A percentile compares a stretch with the other conserved stretches of the same genome.
Conservation (phyloP, 1,140 invertebrate species). For the Stegodyphus mimosarum region DNA sequence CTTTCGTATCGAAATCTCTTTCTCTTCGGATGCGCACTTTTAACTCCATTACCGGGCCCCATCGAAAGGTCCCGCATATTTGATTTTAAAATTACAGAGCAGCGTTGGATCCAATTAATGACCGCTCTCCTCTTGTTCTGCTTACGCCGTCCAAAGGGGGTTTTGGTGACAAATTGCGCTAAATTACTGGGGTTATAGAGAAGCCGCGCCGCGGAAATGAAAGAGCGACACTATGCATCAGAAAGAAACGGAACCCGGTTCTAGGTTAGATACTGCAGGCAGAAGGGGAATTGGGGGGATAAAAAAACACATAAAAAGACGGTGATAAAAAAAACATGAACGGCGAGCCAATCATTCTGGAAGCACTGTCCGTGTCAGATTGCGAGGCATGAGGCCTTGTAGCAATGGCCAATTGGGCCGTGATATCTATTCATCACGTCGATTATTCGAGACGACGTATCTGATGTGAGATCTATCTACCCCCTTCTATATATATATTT, state of each 20-base stretch:
- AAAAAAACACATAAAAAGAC: constrained; percentile 16
- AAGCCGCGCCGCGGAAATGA: constrained; percentile 45
- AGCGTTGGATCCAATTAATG: constrained; percentile 58
- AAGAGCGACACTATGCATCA: constrained; percentile 58
- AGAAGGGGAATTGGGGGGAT: not conserved
- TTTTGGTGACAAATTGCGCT: constrained; percentile 61
- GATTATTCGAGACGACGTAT: constrained; percentile 60
- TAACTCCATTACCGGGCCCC: constrained; percentile 58
- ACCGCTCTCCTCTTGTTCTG: constrained; percentile 52
- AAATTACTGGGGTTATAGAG: constrained; percentile 61
- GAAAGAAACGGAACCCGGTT: constrained; percentile 16
- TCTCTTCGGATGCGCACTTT: constrained; percentile 56
- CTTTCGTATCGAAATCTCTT: constrained; percentile 58
- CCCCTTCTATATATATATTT: constrained; percentile 37
- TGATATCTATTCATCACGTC: constrained; percentile 61
- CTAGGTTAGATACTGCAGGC: constrained; percentile 24
- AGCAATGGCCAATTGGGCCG: constrained; percentile 57
- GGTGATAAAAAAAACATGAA: constrained; percentile 49
- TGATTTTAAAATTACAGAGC: constrained; percentile 62
- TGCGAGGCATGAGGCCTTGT: constrained; percentile 53
- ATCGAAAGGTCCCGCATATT: constrained; percentile 60
- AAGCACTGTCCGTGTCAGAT: constrained; percentile 61
- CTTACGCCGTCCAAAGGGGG: constrained; percentile 38
- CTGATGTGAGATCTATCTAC: constrained; percentile 50
- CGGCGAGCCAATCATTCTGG: constrained; percentile 58